Percentiles rank a stretch among this genome's conserved stretches.
Conservation (phyloP, 2,797 vertebrate species). For the Melanotaenia parkinsoni region DNA sequence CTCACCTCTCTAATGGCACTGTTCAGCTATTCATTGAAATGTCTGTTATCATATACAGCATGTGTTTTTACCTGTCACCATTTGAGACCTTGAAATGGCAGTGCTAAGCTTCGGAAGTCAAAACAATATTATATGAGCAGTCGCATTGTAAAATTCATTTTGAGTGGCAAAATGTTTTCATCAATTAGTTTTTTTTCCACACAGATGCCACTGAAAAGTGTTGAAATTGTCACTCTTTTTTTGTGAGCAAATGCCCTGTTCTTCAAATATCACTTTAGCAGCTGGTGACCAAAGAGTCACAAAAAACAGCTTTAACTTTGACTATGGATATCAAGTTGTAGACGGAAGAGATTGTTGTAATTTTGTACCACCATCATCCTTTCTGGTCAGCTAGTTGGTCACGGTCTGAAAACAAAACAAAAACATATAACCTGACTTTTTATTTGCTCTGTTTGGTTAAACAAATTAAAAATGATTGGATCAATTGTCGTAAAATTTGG, state of each 20-base stretch:
- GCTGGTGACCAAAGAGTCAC: neutral
- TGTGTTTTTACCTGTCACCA: slow-evolving; percentile 80
- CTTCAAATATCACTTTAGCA: slow-evolving; percentile 18
- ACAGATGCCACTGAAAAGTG: slow-evolving; percentile 16
- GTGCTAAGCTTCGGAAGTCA: slow-evolving; percentile 38
- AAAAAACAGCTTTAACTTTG: neutral
- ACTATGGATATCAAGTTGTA: neutral
- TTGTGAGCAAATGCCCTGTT: slow-evolving; percentile 13
- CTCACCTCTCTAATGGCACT: slow-evolving; percentile 75
- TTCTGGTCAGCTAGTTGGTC: neutral
- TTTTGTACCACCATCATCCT: neutral
- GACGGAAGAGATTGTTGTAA: neutral
- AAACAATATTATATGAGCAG: slow-evolving; percentile 70
- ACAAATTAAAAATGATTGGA: neutral
- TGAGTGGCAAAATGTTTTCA: slow-evolving; percentile 37
- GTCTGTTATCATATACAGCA: slow-evolving; percentile 77
- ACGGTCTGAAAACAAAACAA: neutral
- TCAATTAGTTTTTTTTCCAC: slow-evolving; percentile 60
- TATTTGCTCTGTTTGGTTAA: neutral
- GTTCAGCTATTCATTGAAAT: slow-evolving; percentile 83
- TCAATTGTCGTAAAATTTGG: neutral
- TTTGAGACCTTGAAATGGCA: slow-evolving; percentile 43
- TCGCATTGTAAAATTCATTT: slow-evolving; percentile 53
- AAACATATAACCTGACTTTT: neutral
- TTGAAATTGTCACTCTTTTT: slow-evolving; percentile 20